Conservation (phyloP, 2,797 vertebrate species). For the Odontamblyopus lacepedii region DNA sequence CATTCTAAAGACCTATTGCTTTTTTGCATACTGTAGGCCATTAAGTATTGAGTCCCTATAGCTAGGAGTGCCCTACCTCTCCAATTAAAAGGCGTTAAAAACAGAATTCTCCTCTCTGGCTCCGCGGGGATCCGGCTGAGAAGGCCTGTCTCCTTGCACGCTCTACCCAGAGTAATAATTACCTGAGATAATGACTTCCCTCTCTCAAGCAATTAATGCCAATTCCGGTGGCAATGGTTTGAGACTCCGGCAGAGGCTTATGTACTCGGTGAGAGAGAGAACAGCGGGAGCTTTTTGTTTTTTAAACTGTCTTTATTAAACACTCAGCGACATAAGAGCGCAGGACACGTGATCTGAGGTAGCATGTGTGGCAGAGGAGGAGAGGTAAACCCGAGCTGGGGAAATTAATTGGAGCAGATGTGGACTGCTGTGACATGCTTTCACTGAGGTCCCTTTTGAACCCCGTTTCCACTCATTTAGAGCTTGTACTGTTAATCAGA, state of each 20-base stretch:
- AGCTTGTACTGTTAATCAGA: conserved; percentile 14
- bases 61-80: conserved; percentile 68
- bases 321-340: conserved; percentile 48
- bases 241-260: conserved; percentile 56
- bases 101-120: conserved; percentile 68
- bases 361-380: conserved; percentile 7
- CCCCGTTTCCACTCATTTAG: conserved; percentile 5
- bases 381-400: conserved; percentile 19
- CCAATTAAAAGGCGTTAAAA: conserved; percentile 80
- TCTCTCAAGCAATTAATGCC: conserved; percentile 80
- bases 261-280: conserved; percentile 47
- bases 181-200: conserved; percentile 86
- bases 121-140: conserved; percentile 63
- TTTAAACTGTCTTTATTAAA: conserved; percentile 57
- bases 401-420: conserved; percentile 41
- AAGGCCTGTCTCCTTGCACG: conserved; percentile 67
- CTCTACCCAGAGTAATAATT: conserved; percentile 82
- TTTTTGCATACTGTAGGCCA: conserved; percentile 52
- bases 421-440: conserved; percentile 14
- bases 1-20: conserved; percentile 12
- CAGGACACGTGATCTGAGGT: conserved; percentile 20
- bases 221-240: conserved; percentile 72
- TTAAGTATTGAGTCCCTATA: conserved; percentile 64
- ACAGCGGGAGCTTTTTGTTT: conserved; percentile 50
- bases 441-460: conserved; percentile 21